phyloP scores from a whole-genome alignment of 2,888 invertebrate species.

The Eutolmus rufibarbis region DNA sequence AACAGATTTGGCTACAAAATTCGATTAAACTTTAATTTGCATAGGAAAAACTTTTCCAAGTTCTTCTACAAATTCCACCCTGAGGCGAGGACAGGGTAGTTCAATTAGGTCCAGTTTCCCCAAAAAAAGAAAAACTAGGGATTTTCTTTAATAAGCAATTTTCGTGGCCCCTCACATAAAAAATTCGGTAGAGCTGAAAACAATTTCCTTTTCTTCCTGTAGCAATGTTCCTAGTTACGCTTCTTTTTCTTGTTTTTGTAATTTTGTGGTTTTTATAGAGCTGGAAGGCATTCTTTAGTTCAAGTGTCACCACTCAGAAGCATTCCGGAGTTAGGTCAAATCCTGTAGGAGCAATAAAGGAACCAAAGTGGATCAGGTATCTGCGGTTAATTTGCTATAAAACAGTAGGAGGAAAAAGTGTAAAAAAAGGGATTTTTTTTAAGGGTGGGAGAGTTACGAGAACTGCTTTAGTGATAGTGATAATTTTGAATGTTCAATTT shows the following conservation, averaged over 20 bases:
- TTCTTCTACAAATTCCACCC: neutral
- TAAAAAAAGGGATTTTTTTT: neutral
- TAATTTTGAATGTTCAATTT: neutral
- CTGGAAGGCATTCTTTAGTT: neutral
- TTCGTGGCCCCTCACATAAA: neutral
- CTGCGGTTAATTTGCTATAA: neutral
- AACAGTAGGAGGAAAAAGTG: neutral
- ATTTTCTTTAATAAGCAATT: slow-evolving; percentile 21
- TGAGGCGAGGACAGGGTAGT: neutral
- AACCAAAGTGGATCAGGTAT: neutral
- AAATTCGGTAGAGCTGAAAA: neutral
- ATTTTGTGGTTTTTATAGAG: neutral
- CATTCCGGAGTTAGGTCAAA: neutral
- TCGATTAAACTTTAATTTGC: neutral
- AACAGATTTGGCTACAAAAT: neutral
- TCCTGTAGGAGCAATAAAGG: neutral
- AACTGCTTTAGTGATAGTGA: neutral
- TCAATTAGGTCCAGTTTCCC: neutral
- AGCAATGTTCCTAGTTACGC: neutral
- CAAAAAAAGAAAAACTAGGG: neutral
- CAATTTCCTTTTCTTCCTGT: neutral
- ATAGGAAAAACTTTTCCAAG: neutral
- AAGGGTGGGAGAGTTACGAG: neutral
- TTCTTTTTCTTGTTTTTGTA: neutral
- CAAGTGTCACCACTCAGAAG: neutral